These are phyloP conservation scores for Porites divaricata DNA, from an alignment of 92 coral and sea anemone species.

Conservation along the genomic window DNA sequence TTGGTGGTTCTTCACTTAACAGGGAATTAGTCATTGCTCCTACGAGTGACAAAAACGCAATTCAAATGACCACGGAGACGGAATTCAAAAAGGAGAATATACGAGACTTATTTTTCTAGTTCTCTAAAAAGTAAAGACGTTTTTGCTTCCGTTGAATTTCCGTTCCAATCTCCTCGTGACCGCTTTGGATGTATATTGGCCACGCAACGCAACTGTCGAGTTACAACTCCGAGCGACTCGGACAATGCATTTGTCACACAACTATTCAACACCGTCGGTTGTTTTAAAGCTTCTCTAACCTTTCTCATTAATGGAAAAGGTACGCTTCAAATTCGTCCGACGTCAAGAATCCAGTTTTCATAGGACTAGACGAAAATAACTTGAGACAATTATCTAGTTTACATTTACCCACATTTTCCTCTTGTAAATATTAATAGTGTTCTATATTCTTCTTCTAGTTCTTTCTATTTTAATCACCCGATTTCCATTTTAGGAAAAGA, in stretches of 20 bases:
- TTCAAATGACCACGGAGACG: background rate
- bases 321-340: background rate
- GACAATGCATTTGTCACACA: background rate
- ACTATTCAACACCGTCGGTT: background rate
- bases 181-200: background rate
- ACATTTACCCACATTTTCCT: conserved; percentile 7
- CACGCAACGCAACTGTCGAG: background rate
- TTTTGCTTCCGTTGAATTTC: background rate
- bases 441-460: conserved; percentile 16
- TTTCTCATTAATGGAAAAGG: background rate
- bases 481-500: conserved; percentile 27
- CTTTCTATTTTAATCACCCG: conserved; percentile 25
- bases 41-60: background rate
- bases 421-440: conserved; percentile 27
- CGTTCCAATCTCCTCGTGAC: conserved; percentile 7
- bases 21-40: background rate
- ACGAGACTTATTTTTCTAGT: conserved; percentile 2
- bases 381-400: conserved; percentile 12
- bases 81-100: background rate
- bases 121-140: conserved; percentile 5
- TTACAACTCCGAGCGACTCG: too few species aligned
- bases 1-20: background rate
- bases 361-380: background rate
- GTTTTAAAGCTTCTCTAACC: conserved; percentile 1
- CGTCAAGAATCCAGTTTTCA: conserved; percentile 10